These are phyloP conservation scores for Erythrocebus patas DNA, from an alignment of 2,113 vertebrate genomes.

Conservation along the genomic window DNA sequence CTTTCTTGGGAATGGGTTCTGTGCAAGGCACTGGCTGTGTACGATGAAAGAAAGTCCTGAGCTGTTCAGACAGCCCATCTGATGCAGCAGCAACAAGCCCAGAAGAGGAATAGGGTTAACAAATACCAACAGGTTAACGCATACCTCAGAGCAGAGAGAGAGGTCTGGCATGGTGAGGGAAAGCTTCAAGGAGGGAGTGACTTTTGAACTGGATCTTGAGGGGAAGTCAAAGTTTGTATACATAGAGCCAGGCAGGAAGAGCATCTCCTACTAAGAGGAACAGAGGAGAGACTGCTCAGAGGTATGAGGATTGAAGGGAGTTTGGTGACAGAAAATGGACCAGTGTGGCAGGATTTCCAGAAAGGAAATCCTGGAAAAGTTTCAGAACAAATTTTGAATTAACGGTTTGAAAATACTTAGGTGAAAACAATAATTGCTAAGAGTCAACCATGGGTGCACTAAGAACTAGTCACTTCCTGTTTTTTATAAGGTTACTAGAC, in stretches of 20 bases:
- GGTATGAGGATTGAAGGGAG: background rate
- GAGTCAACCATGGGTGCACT: background rate
- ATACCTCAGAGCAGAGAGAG: background rate
- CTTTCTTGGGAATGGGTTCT: background rate
- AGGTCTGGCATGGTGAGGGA: background rate
- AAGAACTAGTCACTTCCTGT: slow-evolving; percentile 17
- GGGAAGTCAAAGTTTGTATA: background rate
- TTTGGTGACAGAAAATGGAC: background rate
- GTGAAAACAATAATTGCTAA: background rate
- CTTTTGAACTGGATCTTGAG: background rate
- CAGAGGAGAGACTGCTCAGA: background rate
- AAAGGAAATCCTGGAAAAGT: background rate
- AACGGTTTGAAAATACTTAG: slow-evolving; percentile 33
- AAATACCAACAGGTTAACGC: background rate
- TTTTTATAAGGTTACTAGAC: slow-evolving; percentile 37
- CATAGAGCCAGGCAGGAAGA: background rate
- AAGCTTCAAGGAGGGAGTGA: background rate
- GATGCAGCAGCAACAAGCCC: background rate
- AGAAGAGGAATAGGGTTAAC: background rate
- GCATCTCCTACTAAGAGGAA: background rate
- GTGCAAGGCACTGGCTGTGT: background rate
- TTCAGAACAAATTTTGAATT: slow-evolving; percentile 31
- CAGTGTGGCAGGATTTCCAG: background rate
- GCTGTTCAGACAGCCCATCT: too few relatives aligned
- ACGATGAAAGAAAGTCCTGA: background rate